A percentile compares a stretch with the other conserved stretches of the same genome.
Conservation (phyloP, 1,140 invertebrate species). For the Brachionus rubens region DNA sequence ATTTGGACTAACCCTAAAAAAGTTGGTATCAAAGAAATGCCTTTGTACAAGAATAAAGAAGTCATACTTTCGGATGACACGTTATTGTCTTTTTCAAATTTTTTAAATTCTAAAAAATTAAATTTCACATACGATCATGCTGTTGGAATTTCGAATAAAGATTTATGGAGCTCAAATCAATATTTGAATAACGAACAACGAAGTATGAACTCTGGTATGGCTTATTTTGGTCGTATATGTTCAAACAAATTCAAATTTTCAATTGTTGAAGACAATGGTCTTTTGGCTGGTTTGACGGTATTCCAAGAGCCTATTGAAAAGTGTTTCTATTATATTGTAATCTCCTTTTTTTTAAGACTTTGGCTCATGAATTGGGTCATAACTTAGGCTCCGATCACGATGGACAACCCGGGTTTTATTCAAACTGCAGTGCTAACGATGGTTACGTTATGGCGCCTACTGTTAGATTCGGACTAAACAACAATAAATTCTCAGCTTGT, state of each 20-base stretch:
- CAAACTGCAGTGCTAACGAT: neutral
- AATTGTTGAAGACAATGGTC: neutral
- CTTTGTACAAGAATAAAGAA: conserved; percentile 25
- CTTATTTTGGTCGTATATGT: conserved; percentile 16
- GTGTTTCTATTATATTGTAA: neutral
- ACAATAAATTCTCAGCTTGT: neutral
- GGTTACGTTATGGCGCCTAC: conserved; percentile 7
- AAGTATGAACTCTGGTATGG: neutral
- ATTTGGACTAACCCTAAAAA: neutral
- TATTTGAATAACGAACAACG: neutral
- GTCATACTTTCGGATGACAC: neutral
- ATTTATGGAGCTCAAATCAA: conserved; percentile 16
- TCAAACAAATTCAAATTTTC: neutral
- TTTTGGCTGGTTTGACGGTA: neutral
- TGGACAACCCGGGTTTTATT: neutral
- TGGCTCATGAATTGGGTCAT: conserved; percentile 22
- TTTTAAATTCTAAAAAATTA: neutral
- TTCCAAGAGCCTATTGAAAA: neutral
- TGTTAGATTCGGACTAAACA: neutral
- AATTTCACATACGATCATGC: conserved; percentile 34
- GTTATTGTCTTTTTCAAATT: neutral
- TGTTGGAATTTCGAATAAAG: conserved; percentile 11
- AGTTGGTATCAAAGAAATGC: conserved; percentile 31
- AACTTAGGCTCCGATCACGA: conserved; percentile 20
- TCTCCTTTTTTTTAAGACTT: neutral